Evolutionary conservation across 2,797 vertebrate genomes (phyloP), one percentile per base, ranked within the genome.

Genomic region (Ptychobarbus kaznakovi): DNA sequence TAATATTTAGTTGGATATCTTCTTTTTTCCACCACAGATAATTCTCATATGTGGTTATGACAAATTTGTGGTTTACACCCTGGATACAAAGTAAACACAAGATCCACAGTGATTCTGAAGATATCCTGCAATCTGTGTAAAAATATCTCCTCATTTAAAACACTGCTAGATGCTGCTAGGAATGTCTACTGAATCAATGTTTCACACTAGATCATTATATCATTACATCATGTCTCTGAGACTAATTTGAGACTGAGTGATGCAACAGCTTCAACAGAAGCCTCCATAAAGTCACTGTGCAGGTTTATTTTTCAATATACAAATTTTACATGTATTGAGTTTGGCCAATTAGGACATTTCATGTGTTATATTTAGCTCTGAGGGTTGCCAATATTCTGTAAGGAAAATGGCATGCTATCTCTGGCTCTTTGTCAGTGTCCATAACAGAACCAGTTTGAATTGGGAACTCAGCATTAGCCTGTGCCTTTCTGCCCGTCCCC

Each of bases 171-270:
- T 20, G 32, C 46, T n/a, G 53, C 28, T 28, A 81, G n/a, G 16
- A 58, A 72, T 56, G n/a, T 81, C 15, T 58, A 40, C n/a, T 44
- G n/a, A 56, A 81, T 72, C 22, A 81, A 81, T 18, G 32, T 81
- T 81, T 69, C 79, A 40, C 46, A 69, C 46, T 81, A 56, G n/a
- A 70, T 42, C 80, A 72, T 70, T 58, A 70, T 32, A 56, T 70
- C 66, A 81, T 81, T 56, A 56, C 35, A 56, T 58, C 80, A 70
- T 58, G 6, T 70, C 22, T 75, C 28, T 58, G 35, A 77, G 74
- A n/a, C 74, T 78, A 61, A 61, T 81, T 20, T 28, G 51, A 81
- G 35, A 40, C 66, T 38, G 32, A 28, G 69, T 81, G 51, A 72
- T 81, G 68, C 38, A 58, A 81, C n/a, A 44, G n/a, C 22, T 42